Evolutionary conservation across 2,113 vertebrate species (phyloP), one percentile per base, ranked within the genome.

Genomic region (Nibea coibor): DNA sequence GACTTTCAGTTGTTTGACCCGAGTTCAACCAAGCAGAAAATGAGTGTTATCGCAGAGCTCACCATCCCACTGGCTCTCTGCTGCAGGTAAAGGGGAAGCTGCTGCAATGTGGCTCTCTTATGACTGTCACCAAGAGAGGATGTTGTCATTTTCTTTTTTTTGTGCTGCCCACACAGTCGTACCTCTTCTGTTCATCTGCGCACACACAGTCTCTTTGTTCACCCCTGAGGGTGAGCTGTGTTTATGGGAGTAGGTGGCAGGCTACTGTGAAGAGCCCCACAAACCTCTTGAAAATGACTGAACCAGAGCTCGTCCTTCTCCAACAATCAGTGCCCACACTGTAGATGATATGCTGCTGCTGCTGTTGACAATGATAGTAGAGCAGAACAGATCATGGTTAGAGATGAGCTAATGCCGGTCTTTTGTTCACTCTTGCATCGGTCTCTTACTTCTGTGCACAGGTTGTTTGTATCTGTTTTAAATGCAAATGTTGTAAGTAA

Each of bases 181-280:
- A 54, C 17, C 83, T 66, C 22, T 19, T 57, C 53, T n/a, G 59
- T 72, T 50, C 14, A 24, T 68, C 31, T 59, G 48, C 56, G 62
- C 4, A 12, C 39, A 26, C 7, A 4, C 17, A 1, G 56, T 10
- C 16, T 56, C 35, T 72, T 26, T 28, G 50, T 15, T 26, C 51
- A 15, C 39, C 10, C 58, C 63, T 5, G 62, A 73, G 72, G 50
- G 43, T 22, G 47, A 82, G 48, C 8, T 58, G 75, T 76, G 65
- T 51, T 82, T 42, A 28, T 5, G 11, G 54, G 56, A 72, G 69
- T 77, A 59, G 72, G 72, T 68, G 80, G 82, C n/a, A 35, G 77
- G 57, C 12, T 66, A 0, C 79, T 16, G 24, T 54, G 2, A 58
- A 70, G 63, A 66, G 35, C 48, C 62, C 10, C 16, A 16, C 4